A percentile compares a stretch with the other conserved stretches of the same genome.
Conservation (phyloP, 1,140 invertebrate species). For the Acarapis woodi region DNA sequence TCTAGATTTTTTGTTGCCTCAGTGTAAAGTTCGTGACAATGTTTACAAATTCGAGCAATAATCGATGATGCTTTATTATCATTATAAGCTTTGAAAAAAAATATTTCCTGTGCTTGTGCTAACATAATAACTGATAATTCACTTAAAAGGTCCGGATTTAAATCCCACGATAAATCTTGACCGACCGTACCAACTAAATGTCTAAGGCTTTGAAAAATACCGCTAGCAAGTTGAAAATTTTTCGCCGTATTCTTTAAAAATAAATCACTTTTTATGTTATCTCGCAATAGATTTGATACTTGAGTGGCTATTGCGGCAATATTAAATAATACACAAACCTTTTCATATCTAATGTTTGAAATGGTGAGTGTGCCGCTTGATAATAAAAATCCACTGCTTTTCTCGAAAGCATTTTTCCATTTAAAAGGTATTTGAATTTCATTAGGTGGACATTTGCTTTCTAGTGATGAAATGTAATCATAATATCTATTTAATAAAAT, state of each 20-base stretch:
- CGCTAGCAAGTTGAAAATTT: slow-evolving; percentile 65
- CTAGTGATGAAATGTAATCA: slow-evolving; percentile 71
- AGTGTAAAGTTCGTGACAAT: slow-evolving; percentile 71
- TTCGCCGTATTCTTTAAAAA: slow-evolving; percentile 74
- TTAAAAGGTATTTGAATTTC: slow-evolving; percentile 72
- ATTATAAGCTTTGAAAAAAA: slow-evolving; percentile 72
- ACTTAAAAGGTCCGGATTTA: slow-evolving; percentile 61
- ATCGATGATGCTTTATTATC: slow-evolving; percentile 79
- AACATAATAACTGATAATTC: slow-evolving; percentile 66
- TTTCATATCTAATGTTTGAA: slow-evolving; percentile 61
- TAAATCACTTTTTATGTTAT: slow-evolving; percentile 60
- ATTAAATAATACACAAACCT: slow-evolving; percentile 84
- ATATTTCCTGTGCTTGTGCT: slow-evolving; percentile 89
- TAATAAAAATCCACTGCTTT: slow-evolving; percentile 23
- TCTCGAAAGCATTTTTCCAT: slow-evolving; percentile 98
- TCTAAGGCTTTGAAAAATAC: slow-evolving; percentile 68
- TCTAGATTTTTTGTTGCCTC: slow-evolving; percentile 66
- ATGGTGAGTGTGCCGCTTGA: slow-evolving; percentile 27
- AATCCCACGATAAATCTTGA: slow-evolving; percentile 68
- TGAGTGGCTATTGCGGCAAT: slow-evolving; percentile 75
- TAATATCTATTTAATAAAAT: slow-evolving; percentile 44
- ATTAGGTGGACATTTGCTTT: slow-evolving; percentile 68
- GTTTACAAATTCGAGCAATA: slow-evolving; percentile 64
- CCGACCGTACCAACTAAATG: slow-evolving; percentile 31
- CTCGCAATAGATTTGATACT: slow-evolving; percentile 44